Evolutionary conservation across 2,113 vertebrate species (phyloP).

Genomic region (Jacana jacana): DNA sequence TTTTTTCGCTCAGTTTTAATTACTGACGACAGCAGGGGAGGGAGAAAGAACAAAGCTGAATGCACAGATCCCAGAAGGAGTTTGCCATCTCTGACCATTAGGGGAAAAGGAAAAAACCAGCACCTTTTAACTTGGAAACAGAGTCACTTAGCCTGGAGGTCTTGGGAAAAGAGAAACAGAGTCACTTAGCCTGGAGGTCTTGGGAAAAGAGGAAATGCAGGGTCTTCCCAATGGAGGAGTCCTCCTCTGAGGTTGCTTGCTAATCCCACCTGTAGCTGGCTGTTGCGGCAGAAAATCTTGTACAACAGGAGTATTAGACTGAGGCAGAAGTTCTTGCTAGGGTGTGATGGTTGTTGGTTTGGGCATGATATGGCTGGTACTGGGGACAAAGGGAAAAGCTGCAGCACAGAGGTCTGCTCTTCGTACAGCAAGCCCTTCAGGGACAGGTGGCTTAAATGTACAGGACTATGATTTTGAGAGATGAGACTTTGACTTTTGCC

Average conservation of each 20-base stretch:
- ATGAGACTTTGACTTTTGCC: not conserved
- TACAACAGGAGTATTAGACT: not conserved
- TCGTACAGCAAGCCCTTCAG: not conserved
- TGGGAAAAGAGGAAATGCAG: not conserved
- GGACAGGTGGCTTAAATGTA: not conserved
- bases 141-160: not conserved
- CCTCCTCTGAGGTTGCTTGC: not conserved
- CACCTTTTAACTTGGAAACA: not conserved
- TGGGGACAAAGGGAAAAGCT: slow-evolving; percentile 6
- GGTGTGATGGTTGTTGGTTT: not conserved
- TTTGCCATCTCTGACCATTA: slow-evolving; percentile 40
- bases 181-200: not conserved
- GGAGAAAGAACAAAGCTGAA: slow-evolving; percentile 7
- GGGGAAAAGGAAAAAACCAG: not conserved
- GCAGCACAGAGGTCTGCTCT: not conserved
- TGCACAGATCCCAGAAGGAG: not conserved
- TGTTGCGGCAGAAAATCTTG: not conserved
- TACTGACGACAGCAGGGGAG: not conserved
- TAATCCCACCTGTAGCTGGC: not conserved
- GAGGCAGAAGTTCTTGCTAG: not conserved
- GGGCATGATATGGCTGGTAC: not conserved
- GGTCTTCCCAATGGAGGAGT: not conserved
- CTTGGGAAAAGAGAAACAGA: not conserved
- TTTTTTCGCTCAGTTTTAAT: slow-evolving; percentile 54
- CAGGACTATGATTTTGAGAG: not conserved